Evolutionary conservation across 2,888 invertebrate genomes (phyloP).

Genomic region (Cheilosia vulpina): DNA sequence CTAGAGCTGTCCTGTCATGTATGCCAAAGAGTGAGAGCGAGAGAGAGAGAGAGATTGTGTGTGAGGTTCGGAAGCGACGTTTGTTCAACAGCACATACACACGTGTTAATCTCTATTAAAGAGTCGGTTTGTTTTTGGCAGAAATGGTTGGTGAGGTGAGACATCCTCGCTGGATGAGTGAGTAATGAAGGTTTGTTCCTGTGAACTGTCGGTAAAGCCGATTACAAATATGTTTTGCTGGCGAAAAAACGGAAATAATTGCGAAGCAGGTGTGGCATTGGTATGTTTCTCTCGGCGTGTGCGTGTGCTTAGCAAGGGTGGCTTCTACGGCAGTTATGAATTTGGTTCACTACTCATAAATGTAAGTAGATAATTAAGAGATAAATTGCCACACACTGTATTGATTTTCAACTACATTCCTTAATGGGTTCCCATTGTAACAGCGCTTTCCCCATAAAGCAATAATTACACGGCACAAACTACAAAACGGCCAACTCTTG

Average conservation of each 20-base stretch:
- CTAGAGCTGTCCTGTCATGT: not conserved
- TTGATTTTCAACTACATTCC: conserved; percentile 4
- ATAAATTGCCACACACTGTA: conserved; percentile 15
- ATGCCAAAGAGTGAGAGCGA: not conserved
- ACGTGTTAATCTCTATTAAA: conserved; percentile 57
- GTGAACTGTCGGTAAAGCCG: conserved; percentile 34
- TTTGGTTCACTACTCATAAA: conserved; percentile 40
- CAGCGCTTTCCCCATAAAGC: no score
- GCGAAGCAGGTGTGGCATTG: conserved; percentile 34
- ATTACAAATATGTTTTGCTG: conserved; percentile 56
- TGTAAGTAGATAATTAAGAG: conserved; percentile 14
- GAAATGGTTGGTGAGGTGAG: conserved; percentile 44
- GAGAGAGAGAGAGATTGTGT: not conserved
- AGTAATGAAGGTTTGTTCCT: conserved; percentile 64
- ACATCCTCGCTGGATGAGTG: conserved; percentile 19
- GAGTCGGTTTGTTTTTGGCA: conserved; percentile 27
- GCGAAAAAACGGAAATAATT: conserved; percentile 48
- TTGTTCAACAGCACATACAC: conserved; percentile 21
- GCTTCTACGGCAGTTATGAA: conserved; percentile 22
- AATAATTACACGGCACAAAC: not conserved
- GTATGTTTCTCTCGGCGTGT: not conserved
- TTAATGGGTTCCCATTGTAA: no score
- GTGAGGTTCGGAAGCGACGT: conserved; percentile 9
- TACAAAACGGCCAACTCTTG: not conserved
- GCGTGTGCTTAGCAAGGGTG: conserved; percentile 49